Percentiles rank a stretch among this genome's conserved stretches.
phyloP scores from a whole-genome alignment of 2,113 vertebrate species.

The Coreoperca whiteheadi region DNA sequence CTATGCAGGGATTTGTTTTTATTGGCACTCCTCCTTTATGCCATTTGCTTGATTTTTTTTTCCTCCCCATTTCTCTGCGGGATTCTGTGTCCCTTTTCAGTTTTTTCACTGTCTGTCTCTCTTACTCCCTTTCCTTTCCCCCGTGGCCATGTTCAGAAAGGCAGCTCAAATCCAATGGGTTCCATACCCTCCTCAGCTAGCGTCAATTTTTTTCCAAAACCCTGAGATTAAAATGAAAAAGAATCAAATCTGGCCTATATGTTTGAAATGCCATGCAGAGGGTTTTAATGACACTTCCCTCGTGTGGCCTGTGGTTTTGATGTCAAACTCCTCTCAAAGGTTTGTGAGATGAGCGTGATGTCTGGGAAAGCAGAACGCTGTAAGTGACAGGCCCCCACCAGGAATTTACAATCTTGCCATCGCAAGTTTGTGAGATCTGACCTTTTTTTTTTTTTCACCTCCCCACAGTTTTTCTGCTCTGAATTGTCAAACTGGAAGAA shows the following conservation, averaged over 20 bases:
- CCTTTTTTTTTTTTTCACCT: not conserved
- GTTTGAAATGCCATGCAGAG: not conserved
- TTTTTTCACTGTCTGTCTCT: not conserved
- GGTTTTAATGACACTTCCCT: slow-evolving; percentile 3
- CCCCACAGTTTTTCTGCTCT: not conserved
- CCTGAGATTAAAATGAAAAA: slow-evolving; percentile 17
- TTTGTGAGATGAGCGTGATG: not conserved
- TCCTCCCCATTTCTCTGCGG: not conserved
- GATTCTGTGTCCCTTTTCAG: not conserved
- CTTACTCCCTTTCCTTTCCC: not conserved
- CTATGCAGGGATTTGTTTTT: slow-evolving; percentile 9
- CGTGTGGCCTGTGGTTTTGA: not conserved
- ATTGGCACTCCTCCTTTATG: slow-evolving; percentile 5
- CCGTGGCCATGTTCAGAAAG: slow-evolving; percentile 13
- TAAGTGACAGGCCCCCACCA: not conserved
- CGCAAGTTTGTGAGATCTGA: not conserved
- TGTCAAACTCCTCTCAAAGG: not conserved
- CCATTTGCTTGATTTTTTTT: not conserved
- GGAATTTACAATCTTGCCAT: not conserved
- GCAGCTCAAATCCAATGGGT: slow-evolving; percentile 18
- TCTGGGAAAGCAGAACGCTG: not conserved
- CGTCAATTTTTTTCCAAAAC: not conserved
- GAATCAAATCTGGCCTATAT: not conserved
- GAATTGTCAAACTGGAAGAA: not conserved
- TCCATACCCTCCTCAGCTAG: too few species aligned